These are phyloP conservation scores for Pseudomyrmex concolor DNA, from an alignment of 1,140 invertebrate genomes.

Conservation along the genomic window DNA sequence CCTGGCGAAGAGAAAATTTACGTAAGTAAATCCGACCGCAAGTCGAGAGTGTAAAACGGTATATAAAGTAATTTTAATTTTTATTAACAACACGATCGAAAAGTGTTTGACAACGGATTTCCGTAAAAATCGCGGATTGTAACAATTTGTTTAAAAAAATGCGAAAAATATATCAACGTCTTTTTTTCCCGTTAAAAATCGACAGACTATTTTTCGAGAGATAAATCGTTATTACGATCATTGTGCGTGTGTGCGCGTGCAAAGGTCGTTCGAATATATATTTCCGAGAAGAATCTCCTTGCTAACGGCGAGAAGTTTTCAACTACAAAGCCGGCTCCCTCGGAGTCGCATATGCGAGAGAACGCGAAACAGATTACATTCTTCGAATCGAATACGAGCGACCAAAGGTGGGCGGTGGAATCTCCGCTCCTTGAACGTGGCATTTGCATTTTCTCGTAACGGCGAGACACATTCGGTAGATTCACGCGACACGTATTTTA, in stretches of 20 bases:
- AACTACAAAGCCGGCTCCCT: conserved; percentile 40
- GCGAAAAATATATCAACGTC: not conserved
- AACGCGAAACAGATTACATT: conserved; percentile 61
- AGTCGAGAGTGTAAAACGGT: not conserved
- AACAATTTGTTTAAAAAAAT: not conserved
- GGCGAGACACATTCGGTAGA: conserved; percentile 34
- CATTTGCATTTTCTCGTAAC: conserved; percentile 56
- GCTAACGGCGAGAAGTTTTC: conserved; percentile 46
- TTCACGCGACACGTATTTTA: conserved; percentile 46
- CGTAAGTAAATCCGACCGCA: conserved; percentile 85
- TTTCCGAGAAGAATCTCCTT: conserved; percentile 34
- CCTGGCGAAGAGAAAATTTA: conserved; percentile 90
- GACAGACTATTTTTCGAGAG: not conserved
- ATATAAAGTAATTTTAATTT: not conserved
- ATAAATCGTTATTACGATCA: conserved; percentile 27
- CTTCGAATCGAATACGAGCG: conserved; percentile 59
- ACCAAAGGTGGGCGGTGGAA: conserved; percentile 58
- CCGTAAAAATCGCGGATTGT: not conserved
- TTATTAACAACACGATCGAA: not conserved
- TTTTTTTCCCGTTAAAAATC: not conserved
- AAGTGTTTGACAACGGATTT: not conserved
- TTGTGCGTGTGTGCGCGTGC: conserved; percentile 6
- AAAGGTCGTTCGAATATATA: conserved; percentile 46
- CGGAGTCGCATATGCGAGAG: conserved; percentile 54
- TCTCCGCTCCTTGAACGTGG: conserved; percentile 50